Percentiles rank a stretch among this genome's conserved stretches.
Conservation (phyloP, 2,797 vertebrate genomes). For the Percopsis omiscomaycus region DNA sequence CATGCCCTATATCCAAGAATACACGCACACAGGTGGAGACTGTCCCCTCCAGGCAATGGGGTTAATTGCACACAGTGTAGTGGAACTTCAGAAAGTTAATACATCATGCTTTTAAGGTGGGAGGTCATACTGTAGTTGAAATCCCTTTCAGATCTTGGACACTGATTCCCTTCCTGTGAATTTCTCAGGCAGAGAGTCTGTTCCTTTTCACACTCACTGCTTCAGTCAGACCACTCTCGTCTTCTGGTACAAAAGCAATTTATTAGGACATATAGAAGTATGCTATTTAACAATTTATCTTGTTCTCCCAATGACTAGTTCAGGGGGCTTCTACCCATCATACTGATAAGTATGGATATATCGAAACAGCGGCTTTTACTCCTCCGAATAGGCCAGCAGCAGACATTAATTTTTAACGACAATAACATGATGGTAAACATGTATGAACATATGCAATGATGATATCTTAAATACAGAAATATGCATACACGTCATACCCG, state of each 20-base stretch:
- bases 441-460: too few species aligned
- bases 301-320: too few species aligned
- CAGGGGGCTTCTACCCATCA: too few species aligned
- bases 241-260: too few species aligned
- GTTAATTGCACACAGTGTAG: conserved; percentile 21
- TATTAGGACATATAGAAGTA: too few species aligned
- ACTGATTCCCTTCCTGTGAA: conserved; percentile 4
- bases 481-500: too few species aligned
- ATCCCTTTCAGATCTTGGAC: background rate
- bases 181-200: conserved; percentile 18
- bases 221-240: conserved; percentile 9
- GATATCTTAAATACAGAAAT: too few species aligned
- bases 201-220: conserved; percentile 39
- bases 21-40: background rate
- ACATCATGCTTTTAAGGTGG: conserved; percentile 18
- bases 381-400: too few species aligned
- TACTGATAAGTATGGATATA: too few species aligned
- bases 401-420: too few species aligned
- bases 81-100: background rate
- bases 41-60: conserved; percentile 53
- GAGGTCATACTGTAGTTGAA: conserved; percentile 7
- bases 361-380: too few species aligned
- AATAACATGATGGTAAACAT: too few species aligned
- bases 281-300: background rate
- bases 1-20: background rate